Percentiles rank a stretch among this genome's conserved stretches.
phyloP scores from a whole-genome alignment of 2,888 invertebrate genomes.

The Agrotis ipsilon region DNA sequence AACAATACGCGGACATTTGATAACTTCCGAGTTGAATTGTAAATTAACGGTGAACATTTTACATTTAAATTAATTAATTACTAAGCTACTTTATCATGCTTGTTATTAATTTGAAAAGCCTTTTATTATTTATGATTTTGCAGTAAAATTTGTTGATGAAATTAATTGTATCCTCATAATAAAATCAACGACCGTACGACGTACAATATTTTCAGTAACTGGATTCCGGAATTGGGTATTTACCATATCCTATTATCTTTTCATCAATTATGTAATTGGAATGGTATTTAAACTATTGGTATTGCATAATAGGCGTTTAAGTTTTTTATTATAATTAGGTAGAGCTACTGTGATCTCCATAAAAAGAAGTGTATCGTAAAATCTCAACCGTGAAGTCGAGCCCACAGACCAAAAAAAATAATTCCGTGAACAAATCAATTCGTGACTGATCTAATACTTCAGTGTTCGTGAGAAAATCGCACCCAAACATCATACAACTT shows the following conservation, averaged over 20 bases:
- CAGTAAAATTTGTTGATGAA: neutral
- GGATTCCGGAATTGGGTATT: constrained; percentile 33
- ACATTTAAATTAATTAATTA: constrained; percentile 10
- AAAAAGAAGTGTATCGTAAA: constrained; percentile 36
- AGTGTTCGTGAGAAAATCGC: constrained; percentile 74
- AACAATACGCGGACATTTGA: constrained; percentile 52
- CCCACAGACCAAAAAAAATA: constrained; percentile 53
- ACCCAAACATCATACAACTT: constrained; percentile 69
- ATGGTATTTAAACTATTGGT: neutral
- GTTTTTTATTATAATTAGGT: neutral
- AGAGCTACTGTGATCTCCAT: constrained; percentile 4
- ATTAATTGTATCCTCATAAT: constrained; percentile 30
- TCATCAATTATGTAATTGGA: neutral
- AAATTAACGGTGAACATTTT: constrained; percentile 12
- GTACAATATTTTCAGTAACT: constrained; percentile 29
- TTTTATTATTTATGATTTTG: constrained; percentile 21
- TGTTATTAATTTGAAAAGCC: constrained; percentile 9
- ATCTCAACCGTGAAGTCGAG: constrained; percentile 41
- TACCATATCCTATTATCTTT: constrained; percentile 19
- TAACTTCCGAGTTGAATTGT: constrained; percentile 34
- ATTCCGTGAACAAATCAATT: constrained; percentile 66
- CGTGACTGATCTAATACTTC: constrained; percentile 69
- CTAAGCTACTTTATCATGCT: constrained; percentile 4
- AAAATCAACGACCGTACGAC: constrained; percentile 24
- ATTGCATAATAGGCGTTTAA: neutral